Conservation (phyloP, 2,797 vertebrate genomes). For the Macropus fuliginosus region DNA sequence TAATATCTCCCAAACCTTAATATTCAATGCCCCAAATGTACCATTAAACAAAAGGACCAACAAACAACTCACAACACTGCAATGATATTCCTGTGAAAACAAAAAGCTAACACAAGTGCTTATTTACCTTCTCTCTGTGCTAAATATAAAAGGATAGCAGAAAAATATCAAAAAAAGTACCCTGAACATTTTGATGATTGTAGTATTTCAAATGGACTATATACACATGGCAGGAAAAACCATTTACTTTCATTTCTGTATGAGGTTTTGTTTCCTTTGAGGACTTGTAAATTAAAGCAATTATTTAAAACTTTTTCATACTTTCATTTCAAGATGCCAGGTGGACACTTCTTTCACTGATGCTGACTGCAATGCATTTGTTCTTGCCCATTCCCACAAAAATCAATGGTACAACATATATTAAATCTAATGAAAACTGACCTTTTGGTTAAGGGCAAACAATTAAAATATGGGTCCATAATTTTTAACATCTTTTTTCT, state of each 20-base stretch:
- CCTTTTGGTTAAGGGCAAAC: slow-evolving; percentile 39
- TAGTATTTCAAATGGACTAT: slow-evolving; percentile 21
- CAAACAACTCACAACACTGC: slow-evolving; percentile 68
- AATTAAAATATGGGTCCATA: slow-evolving; percentile 40
- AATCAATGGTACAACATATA: slow-evolving; percentile 20
- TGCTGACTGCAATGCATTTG: background rate
- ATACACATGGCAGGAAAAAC: slow-evolving; percentile 32
- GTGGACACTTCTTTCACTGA: background rate
- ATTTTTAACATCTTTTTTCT: slow-evolving; percentile 6
- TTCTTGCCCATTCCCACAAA: background rate
- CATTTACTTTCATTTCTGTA: background rate
- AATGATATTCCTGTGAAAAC: slow-evolving; percentile 38
- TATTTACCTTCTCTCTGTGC: slow-evolving; percentile 53
- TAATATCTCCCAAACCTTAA: slow-evolving; percentile 68
- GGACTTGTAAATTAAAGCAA: background rate
- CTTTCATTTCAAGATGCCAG: slow-evolving; percentile 13
- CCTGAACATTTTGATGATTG: background rate
- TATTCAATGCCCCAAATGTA: slow-evolving; percentile 58
- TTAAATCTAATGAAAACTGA: slow-evolving; percentile 36
- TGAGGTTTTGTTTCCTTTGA: slow-evolving; percentile 40
- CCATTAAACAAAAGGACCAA: slow-evolving; percentile 67
- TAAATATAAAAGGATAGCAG: slow-evolving; percentile 17
- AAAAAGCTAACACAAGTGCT: slow-evolving; percentile 45
- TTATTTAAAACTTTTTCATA: slow-evolving; percentile 12
- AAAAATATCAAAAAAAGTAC: background rate